Conservation (phyloP, 2,888 invertebrate genomes). For the Stenotaenia linearis region DNA sequence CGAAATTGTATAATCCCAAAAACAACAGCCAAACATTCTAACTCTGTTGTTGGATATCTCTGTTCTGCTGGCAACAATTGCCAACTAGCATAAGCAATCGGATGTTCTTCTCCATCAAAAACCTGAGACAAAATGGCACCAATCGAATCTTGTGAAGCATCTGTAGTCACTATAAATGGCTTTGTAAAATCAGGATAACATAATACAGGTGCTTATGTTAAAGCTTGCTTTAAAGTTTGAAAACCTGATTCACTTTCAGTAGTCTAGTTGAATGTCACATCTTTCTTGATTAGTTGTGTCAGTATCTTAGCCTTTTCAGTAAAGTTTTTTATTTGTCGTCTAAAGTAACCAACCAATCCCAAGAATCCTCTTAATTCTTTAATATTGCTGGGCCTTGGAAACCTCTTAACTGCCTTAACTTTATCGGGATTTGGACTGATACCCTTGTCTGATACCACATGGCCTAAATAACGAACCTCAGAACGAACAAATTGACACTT, state of each 20-base stretch:
- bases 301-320: neutral
- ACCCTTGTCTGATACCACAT: neutral
- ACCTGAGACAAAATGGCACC: constrained; percentile 22
- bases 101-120: neutral
- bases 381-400: neutral
- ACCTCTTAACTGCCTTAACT: neutral
- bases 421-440: neutral
- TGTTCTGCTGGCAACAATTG: neutral
- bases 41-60: neutral
- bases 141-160: neutral
- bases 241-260: neutral
- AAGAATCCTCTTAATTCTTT: neutral
- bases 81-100: neutral
- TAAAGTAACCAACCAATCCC: constrained; percentile 21
- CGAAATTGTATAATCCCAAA: neutral
- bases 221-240: neutral
- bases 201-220: neutral
- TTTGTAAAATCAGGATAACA: neutral
- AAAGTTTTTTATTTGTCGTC: neutral
- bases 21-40: neutral
- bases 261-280: neutral
- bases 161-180: neutral
- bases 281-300: neutral
- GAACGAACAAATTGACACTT: neutral
- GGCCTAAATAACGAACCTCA: constrained; percentile 13